Percentiles rank a stretch among this genome's conserved stretches.
These are phyloP conservation scores for Opisthograptis luteolata DNA, from an alignment of 2,888 invertebrate species.

Conservation along the genomic window DNA sequence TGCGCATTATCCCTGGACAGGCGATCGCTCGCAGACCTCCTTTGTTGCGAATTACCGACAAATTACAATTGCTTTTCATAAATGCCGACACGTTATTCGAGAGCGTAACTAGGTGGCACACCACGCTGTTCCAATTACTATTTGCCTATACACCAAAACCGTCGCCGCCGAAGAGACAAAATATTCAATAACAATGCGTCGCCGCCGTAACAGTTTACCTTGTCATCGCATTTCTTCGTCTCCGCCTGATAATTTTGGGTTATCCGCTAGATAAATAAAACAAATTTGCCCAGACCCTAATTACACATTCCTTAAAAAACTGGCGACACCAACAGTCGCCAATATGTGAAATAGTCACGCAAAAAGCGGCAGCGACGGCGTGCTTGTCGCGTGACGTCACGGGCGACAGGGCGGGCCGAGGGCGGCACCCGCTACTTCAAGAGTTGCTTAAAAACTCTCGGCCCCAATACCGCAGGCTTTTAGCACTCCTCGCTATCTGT, in stretches of 20 bases:
- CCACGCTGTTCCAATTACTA: constrained; percentile 53
- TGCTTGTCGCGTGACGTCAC: constrained; percentile 75
- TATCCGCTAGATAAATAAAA: constrained; percentile 67
- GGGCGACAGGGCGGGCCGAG: constrained; percentile 78
- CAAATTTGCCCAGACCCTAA: constrained; percentile 72
- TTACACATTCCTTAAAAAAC: constrained; percentile 73
- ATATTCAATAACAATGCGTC: constrained; percentile 39
- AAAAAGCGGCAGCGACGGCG: constrained; percentile 70
- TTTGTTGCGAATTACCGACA: constrained; percentile 79
- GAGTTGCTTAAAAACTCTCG: constrained; percentile 59
- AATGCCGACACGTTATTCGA: constrained; percentile 59
- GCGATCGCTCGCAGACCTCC: constrained; percentile 59
- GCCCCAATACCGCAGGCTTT: constrained; percentile 72
- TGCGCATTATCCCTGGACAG: constrained; percentile 73
- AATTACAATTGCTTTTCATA: constrained; percentile 74
- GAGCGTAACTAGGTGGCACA: constrained; percentile 81
- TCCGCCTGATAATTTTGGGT: constrained; percentile 52
- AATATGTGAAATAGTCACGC: constrained; percentile 74
- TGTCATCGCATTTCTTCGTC: constrained; percentile 53
- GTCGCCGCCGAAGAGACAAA: constrained; percentile 15
- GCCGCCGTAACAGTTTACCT: constrained; percentile 35
- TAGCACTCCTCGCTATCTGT: constrained; percentile 70
- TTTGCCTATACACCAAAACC: constrained; percentile 48
- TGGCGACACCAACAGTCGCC: constrained; percentile 81
- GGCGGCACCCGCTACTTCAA: constrained; percentile 72